These are phyloP conservation scores for Bellardia bayeri DNA, from an alignment of 2,888 invertebrate genomes.

Conservation along the genomic window DNA sequence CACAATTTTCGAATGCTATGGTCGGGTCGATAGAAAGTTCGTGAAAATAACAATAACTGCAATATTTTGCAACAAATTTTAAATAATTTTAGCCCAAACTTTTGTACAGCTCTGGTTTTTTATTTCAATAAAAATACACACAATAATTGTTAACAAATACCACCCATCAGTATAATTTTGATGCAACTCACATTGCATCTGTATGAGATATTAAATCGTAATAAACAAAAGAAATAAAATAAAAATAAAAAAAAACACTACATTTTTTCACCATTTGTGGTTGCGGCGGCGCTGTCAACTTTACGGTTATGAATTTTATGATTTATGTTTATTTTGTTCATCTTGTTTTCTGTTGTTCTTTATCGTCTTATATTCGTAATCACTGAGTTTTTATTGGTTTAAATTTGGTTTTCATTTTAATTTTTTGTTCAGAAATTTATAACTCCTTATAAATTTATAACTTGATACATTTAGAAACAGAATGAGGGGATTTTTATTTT, in stretches of 20 bases:
- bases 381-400: slow-evolving; percentile 82
- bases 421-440: background rate
- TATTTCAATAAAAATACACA: background rate
- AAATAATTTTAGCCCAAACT: background rate
- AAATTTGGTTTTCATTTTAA: slow-evolving; percentile 45
- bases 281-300: slow-evolving; percentile 72
- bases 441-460: background rate
- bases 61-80: too few relatives aligned
- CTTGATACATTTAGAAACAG: background rate
- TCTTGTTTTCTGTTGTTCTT: slow-evolving; percentile 21
- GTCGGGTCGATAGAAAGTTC: too few relatives aligned
- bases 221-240: slow-evolving; percentile 19
- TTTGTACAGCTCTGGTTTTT: slow-evolving; percentile 5
- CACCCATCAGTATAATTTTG: background rate
- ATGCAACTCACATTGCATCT: slow-evolving; percentile 45
- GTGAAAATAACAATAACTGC: too few relatives aligned
- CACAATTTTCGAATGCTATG: too few relatives aligned
- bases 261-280: slow-evolving; percentile 21
- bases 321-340: slow-evolving; percentile 79
- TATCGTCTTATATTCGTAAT: slow-evolving; percentile 41
- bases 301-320: slow-evolving; percentile 80
- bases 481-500: background rate
- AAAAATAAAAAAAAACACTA: slow-evolving; percentile 18
- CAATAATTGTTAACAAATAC: background rate
- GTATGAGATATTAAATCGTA: slow-evolving; percentile 21